Evolutionary conservation across 2,797 vertebrate genomes (phyloP).

Genomic region (Schizopygopsis pylzovi): DNA sequence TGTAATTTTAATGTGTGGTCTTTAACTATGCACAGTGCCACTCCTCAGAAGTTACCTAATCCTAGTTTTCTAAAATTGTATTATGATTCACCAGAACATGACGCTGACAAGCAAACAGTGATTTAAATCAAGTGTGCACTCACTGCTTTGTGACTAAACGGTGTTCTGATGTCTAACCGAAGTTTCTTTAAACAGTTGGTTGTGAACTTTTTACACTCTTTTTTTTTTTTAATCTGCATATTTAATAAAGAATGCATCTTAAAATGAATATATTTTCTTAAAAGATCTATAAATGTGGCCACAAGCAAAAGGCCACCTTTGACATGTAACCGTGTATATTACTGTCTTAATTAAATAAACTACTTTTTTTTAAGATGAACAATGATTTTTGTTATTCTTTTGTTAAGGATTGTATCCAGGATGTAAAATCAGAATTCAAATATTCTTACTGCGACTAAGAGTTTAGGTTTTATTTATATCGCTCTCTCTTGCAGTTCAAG

Average conservation of each 20-base stretch:
- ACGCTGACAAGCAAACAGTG: slow-evolving; percentile 9
- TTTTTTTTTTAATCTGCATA: slow-evolving; percentile 6
- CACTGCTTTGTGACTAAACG: slow-evolving; percentile 73
- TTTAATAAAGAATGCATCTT: slow-evolving; percentile 31
- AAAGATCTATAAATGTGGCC: background rate
- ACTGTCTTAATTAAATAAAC: slow-evolving; percentile 46
- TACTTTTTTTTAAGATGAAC: slow-evolving; percentile 7
- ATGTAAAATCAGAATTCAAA: background rate
- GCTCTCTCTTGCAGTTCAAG: background rate
- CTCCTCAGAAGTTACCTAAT: slow-evolving; percentile 19
- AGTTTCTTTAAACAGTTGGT: background rate
- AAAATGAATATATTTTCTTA: slow-evolving; percentile 25
- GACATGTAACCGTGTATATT: background rate
- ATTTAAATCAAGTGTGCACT: slow-evolving; percentile 46
- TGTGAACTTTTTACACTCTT: background rate
- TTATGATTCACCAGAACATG: slow-evolving; percentile 46
- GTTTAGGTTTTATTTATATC: background rate
- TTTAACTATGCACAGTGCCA: background rate
- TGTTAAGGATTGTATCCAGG: background rate
- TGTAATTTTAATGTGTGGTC: slow-evolving; percentile 39
- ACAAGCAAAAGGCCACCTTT: background rate
- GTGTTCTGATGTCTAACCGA: slow-evolving; percentile 15
- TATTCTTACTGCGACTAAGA: background rate
- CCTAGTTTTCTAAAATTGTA: slow-evolving; percentile 36
- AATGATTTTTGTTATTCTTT: background rate